These are phyloP conservation scores for Leptopilina clavipes DNA, from an alignment of 1,140 invertebrate species.

Conservation along the genomic window DNA sequence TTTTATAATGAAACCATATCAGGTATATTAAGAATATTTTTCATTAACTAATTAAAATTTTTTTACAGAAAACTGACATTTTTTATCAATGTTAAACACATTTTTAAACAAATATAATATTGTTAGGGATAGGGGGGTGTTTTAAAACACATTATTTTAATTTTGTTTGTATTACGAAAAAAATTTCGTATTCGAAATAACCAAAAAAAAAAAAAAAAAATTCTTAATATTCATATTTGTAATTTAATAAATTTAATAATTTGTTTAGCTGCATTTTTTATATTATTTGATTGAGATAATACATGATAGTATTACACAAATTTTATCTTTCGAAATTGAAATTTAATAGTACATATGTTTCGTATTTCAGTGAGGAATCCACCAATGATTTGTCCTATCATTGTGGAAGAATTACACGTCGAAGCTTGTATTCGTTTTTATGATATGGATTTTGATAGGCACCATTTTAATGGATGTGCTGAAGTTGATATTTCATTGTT, in stretches of 20 bases:
- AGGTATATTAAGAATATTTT: slow-evolving; percentile 53
- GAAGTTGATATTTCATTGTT: slow-evolving; percentile 50
- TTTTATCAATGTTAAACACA: too few relatives aligned
- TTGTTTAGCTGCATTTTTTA: slow-evolving; percentile 39
- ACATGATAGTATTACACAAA: too few relatives aligned
- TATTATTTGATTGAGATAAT: slow-evolving; percentile 12
- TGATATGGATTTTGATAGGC: slow-evolving; percentile 52
- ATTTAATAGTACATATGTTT: background rate
- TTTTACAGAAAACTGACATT: too few relatives aligned
- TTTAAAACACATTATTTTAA: too few relatives aligned
- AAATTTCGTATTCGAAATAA: too few relatives aligned
- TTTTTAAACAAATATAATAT: too few relatives aligned
- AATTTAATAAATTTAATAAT: slow-evolving; percentile 7
- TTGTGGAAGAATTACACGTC: slow-evolving; percentile 50
- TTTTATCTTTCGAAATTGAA: too few relatives aligned
- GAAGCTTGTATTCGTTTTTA: slow-evolving; percentile 62
- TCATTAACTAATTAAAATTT: too few relatives aligned
- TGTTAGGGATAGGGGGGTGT: too few relatives aligned
- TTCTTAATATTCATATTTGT: too few relatives aligned
- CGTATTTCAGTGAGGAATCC: slow-evolving; percentile 62
- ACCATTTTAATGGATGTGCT: slow-evolving; percentile 58
- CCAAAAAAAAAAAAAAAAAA: too few relatives aligned
- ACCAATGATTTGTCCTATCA: slow-evolving; percentile 61
- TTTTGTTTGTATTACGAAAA: too few relatives aligned
- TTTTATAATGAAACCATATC: slow-evolving; percentile 66